phyloP scores from a whole-genome alignment of 2,113 vertebrate species.

The Conger conger region DNA sequence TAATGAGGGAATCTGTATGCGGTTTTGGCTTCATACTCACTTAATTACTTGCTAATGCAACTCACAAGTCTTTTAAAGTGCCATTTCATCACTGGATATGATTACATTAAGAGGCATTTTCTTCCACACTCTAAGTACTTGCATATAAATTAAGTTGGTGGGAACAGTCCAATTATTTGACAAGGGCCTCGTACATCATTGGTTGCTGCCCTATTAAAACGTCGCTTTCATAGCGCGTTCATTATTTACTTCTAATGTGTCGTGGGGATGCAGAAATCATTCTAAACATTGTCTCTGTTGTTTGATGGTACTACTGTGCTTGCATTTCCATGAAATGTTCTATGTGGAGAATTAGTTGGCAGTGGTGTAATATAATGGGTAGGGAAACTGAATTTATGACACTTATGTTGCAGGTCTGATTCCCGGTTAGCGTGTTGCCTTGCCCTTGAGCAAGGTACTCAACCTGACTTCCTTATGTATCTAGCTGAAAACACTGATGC shows the following conservation, averaged over 20 bases:
- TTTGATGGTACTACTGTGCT: constrained; percentile 4
- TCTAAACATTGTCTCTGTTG: neutral
- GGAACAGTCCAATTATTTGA: constrained; percentile 25
- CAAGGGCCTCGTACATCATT: constrained; percentile 16
- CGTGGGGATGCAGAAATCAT: constrained; percentile 5
- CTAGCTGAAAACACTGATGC: too few relatives aligned
- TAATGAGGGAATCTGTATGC: constrained; percentile 42
- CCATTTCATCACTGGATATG: constrained; percentile 44
- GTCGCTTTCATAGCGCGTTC: constrained; percentile 13
- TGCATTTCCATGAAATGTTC: neutral
- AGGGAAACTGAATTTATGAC: too few relatives aligned
- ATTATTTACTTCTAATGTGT: constrained; percentile 24
- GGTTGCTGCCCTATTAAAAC: neutral
- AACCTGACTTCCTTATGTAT: too few relatives aligned
- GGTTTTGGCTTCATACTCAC: constrained; percentile 40
- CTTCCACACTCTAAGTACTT: constrained; percentile 22
- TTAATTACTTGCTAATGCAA: constrained; percentile 50
- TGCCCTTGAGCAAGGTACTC: too few relatives aligned
- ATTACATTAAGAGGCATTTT: constrained; percentile 38
- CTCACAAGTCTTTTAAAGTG: constrained; percentile 29
- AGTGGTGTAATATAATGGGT: too few relatives aligned
- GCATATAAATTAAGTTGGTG: constrained; percentile 22
- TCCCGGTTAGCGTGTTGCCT: too few relatives aligned
- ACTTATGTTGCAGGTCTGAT: too few relatives aligned
- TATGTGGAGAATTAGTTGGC: neutral